Conservation (phyloP, 2,888 invertebrate species). For the Byasa hedistus region DNA sequence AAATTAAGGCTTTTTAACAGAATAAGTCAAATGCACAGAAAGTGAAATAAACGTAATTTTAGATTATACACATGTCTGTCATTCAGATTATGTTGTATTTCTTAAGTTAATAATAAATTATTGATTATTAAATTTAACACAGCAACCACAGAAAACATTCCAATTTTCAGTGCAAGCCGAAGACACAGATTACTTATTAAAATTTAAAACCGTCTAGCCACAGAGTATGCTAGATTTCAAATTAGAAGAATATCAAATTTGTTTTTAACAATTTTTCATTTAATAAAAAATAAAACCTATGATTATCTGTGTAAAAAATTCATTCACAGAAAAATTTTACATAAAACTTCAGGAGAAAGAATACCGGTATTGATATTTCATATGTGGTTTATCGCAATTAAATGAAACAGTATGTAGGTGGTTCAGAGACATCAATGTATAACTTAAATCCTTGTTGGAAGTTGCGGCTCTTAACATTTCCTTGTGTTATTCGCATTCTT, state of each 20-base stretch:
- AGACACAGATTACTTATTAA: background rate
- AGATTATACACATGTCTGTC: background rate
- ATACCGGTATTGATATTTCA: too few relatives aligned
- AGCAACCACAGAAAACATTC: background rate
- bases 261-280: too few relatives aligned
- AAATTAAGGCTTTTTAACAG: background rate
- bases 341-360: too few relatives aligned
- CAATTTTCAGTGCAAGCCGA: background rate
- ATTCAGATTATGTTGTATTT: background rate
- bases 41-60: background rate
- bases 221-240: too few relatives aligned
- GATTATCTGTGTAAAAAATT: too few relatives aligned
- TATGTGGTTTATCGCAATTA: too few relatives aligned
- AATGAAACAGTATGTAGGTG: too few relatives aligned
- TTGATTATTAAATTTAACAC: conserved; percentile 2
- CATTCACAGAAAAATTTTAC: too few relatives aligned
- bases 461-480: background rate
- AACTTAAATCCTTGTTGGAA: background rate
- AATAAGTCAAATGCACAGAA: background rate
- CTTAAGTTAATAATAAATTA: background rate
- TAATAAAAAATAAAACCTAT: too few relatives aligned
- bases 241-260: too few relatives aligned
- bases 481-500: too few relatives aligned
- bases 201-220: background rate
- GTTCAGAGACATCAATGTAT: too few relatives aligned